Conservation (phyloP, 2,113 vertebrate species). For the Platysternon megacephalum region DNA sequence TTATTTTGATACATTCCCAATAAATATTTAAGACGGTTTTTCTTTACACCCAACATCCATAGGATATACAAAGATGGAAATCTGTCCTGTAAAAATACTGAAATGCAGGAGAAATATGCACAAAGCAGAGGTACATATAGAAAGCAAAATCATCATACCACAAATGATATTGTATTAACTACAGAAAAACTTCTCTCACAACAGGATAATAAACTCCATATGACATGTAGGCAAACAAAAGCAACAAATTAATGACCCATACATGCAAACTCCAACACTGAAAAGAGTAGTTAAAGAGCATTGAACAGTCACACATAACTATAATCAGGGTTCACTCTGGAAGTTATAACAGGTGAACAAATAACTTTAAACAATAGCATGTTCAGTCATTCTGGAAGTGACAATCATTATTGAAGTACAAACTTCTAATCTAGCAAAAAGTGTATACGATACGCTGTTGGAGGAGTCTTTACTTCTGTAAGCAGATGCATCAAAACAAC, state of each 20-base stretch:
- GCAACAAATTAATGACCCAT: constrained; percentile 19
- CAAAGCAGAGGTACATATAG: not conserved
- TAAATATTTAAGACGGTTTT: not conserved
- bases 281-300: not conserved
- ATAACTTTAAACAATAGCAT: not conserved
- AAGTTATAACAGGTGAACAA: constrained; percentile 4
- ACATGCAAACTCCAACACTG: not conserved
- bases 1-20: not conserved
- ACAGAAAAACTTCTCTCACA: not conserved
- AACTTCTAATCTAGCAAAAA: not conserved
- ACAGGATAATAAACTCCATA: not conserved
- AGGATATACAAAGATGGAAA: not conserved
- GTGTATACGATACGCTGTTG: not conserved
- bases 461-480: not conserved
- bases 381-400: not conserved
- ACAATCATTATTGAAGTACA: not conserved
- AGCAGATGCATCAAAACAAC: not conserved
- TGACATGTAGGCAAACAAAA: constrained; percentile 9
- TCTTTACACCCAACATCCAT: not conserved
- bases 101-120: not conserved
- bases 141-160: not conserved
- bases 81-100: not conserved
- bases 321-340: not conserved
- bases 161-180: not conserved
- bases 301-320: not conserved